Percentiles rank a stretch among this genome's conserved stretches.
phyloP scores from a whole-genome alignment of 2,113 vertebrate species.

The Scalopus aquaticus region DNA sequence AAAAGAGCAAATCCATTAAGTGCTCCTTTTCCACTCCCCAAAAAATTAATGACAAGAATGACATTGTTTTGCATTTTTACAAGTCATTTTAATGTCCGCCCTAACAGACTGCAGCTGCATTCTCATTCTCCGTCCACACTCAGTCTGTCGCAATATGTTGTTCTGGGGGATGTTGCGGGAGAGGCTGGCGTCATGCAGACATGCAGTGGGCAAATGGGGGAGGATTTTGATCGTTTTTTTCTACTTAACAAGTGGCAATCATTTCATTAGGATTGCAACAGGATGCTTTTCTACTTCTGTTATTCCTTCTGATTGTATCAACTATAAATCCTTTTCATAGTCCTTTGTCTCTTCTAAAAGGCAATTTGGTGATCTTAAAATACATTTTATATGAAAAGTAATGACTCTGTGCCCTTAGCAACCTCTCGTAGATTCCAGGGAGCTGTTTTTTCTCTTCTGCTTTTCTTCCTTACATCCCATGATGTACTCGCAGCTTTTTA shows the following conservation, averaged over 20 bases:
- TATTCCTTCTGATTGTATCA: constrained; percentile 60
- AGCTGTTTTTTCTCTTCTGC: not conserved
- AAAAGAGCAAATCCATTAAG: not conserved
- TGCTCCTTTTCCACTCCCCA: not conserved
- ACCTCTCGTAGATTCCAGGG: not conserved
- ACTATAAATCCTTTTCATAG: constrained; percentile 9
- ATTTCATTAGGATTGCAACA: constrained; percentile 34
- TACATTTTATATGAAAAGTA: not conserved
- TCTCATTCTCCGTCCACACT: not conserved
- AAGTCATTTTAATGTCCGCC: constrained; percentile 45
- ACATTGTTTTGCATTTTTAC: constrained; percentile 21
- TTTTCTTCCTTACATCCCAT: not conserved
- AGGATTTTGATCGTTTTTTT: constrained; percentile 16
- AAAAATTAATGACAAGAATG: not conserved
- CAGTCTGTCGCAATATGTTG: not conserved
- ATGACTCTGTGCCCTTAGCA: not conserved
- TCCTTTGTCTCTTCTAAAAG: constrained; percentile 1
- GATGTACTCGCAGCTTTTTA: not conserved
- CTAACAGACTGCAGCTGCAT: constrained; percentile 40
- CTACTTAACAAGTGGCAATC: not conserved
- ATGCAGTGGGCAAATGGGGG: not conserved
- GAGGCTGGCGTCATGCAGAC: not conserved
- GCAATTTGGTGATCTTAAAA: constrained; percentile 41
- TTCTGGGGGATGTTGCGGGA: constrained; percentile 38
- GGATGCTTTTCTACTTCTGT: constrained; percentile 18